Evolutionary conservation across 2,888 invertebrate species (phyloP).

Genomic region (Drosophila conformis): DNA sequence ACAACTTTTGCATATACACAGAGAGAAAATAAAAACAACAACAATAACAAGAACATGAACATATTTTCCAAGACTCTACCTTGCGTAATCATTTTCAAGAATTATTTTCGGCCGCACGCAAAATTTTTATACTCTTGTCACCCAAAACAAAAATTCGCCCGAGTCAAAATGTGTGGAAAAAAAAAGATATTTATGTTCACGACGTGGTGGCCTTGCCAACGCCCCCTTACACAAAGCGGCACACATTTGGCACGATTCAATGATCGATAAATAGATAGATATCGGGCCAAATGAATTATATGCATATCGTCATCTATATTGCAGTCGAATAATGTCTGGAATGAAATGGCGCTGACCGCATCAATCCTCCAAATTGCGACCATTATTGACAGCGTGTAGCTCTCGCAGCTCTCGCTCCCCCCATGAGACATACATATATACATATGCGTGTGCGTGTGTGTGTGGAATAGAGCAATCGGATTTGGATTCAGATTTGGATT

Average conservation of each 20-base stretch:
- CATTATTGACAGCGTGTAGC: constrained; percentile 38
- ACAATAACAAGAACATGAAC: constrained; percentile 10
- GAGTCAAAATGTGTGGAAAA: constrained; percentile 39
- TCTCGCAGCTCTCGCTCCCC: neutral
- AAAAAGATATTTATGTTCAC: constrained; percentile 31
- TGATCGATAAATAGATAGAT: constrained; percentile 53
- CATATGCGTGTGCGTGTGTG: neutral
- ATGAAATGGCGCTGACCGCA: constrained; percentile 61
- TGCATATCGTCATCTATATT: constrained; percentile 49
- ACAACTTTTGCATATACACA: constrained; percentile 23
- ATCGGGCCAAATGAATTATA: constrained; percentile 59
- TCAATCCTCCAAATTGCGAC: constrained; percentile 57
- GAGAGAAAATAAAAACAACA: neutral
- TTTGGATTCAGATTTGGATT: constrained; percentile 42
- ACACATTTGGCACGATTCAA: constrained; percentile 68
- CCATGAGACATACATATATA: constrained; percentile 35
- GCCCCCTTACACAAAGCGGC: constrained; percentile 54
- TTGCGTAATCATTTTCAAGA: constrained; percentile 58
- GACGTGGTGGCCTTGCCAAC: constrained; percentile 44
- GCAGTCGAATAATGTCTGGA: constrained; percentile 37
- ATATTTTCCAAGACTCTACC: constrained; percentile 24
- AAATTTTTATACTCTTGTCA: constrained; percentile 31
- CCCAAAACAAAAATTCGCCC: constrained; percentile 25
- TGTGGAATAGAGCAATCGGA: constrained; percentile 9
- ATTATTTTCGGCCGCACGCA: constrained; percentile 59